Evolutionary conservation across 2,113 vertebrate genomes (phyloP), one percentile per base, ranked within the genome.

Genomic region (Carollia perspicillata): DNA sequence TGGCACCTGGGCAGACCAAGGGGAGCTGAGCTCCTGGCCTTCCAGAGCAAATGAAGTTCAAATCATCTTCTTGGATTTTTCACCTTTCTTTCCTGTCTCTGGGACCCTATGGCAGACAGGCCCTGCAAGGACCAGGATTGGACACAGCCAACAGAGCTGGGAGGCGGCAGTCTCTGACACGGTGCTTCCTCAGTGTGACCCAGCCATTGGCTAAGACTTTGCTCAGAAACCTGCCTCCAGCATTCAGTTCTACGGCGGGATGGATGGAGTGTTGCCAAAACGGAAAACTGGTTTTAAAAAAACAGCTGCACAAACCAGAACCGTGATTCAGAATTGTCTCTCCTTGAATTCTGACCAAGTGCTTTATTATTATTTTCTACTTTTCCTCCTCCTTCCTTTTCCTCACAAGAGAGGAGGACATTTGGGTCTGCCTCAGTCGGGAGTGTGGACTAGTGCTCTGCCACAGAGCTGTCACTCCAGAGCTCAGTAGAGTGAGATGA

Each of bases 281-380:
- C 51, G 78, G 74, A 83, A 78, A 83, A 87, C 63, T 5, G 17
- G 53, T 84, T 84, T 95, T 60, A 28, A 92, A 95, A 90, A 94
- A 87, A 66, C 44, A 84, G 30, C 66, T 89, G 58, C 53, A 89
- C 83, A 89, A 89, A 93, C 84, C 86, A 94, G 49, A 90, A 91
- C 55, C 33, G 8, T 4, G 88, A 83, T 87, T 95, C 69, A 84
- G 80, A 90, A 95, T 89, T 10, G 28, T 94, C 74, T 96, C n/a
- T 95, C 77, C 63, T 66, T 96, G 37, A 55, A 37, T 75, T 28
- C 95, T 92, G 94, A 84, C 55, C 81, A 71, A 93, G 69, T 18
- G 16, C 40, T 63, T 95, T 33, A 37, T 89, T 66, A 16, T 63
- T 84, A 53, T 63, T 37, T 89, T 92, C 40, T 63, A 8, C 13